Evolutionary conservation across 2,797 vertebrate species (phyloP), one percentile per base, ranked within the genome.

Genomic region (Arctocebus calabarensis): DNA sequence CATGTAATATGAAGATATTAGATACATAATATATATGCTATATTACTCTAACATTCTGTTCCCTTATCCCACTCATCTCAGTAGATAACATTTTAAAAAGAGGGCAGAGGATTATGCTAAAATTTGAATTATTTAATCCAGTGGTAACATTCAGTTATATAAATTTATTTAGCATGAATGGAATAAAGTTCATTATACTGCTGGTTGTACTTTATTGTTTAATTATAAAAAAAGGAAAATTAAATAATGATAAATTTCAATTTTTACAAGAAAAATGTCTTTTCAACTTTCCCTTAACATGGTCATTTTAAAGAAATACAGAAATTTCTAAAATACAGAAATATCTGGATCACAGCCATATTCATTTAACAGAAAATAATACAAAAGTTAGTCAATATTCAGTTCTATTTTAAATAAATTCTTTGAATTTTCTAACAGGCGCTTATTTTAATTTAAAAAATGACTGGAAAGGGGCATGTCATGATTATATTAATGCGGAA

Each of bases 401-500:
- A 88, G 52, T 48, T 75, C 22, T 29, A 78, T 62, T 91, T 40
- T 66, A 86, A 93, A 43, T 90, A 48, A 94, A 92, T 75, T 2
- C 43, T 91, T 59, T 3, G 0, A 89, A 92, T 96, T 97, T 97
- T 74, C 88, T 81, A 83, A n/a, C 40, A 43, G 6, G 16, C 27
- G 14, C 12, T 57, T 92, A 90, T n/a, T 62, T 73, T 20, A 84
- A 70, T 82, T 25, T 88, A 32, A 75, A 1, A 5, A 9, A 5
- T 0, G 6, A 45, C 12, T 82, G 6, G 37, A 84, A 91, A 70
- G 16, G 6, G 40, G 48, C 17, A 70, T 71, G 4, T 61, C 93
- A 82, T 84, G n/a, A 86, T 91, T 82, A 86, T 1, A 32, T 83
- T 97, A 73, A 96, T 70, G 9, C 74, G 12, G 74, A 94, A n/a